These are phyloP conservation scores for Brachylomia viminalis DNA, from an alignment of 2,888 invertebrate genomes.

Conservation along the genomic window DNA sequence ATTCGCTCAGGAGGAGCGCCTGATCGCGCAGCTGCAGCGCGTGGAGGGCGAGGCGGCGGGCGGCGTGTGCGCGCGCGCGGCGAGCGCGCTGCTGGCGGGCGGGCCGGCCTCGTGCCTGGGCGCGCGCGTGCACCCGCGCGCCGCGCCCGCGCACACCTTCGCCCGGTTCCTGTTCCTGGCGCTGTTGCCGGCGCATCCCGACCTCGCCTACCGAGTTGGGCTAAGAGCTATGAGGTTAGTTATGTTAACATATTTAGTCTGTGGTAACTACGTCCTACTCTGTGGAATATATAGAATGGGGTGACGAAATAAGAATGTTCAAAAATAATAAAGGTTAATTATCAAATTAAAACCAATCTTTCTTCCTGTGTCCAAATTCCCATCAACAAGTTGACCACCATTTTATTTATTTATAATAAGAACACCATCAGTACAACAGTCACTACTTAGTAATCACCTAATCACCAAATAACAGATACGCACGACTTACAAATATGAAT, in stretches of 20 bases:
- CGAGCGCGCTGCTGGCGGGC: conserved; percentile 93
- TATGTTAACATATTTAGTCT: too few species aligned
- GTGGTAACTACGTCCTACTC: too few species aligned
- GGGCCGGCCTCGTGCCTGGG: conserved; percentile 95
- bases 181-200: conserved; percentile 93
- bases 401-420: neutral
- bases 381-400: too few species aligned
- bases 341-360: too few species aligned
- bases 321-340: too few species aligned
- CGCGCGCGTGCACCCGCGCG: conserved; percentile 93
- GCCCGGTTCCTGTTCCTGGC: conserved; percentile 95
- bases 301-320: too few species aligned
- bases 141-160: conserved; percentile 96
- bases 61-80: conserved; percentile 92
- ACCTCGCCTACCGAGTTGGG: conserved; percentile 95
- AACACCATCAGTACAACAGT: neutral
- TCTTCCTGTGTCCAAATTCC: too few species aligned
- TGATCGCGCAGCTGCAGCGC: conserved; percentile 94
- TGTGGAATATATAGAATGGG: too few species aligned
- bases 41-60: conserved; percentile 94
- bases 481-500: neutral
- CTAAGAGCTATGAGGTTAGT: conserved; percentile 92
- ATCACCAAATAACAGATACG: neutral
- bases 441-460: too few species aligned
- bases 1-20: conserved; percentile 91